Conservation (phyloP, 2,797 vertebrate species). For the Apogon talboti region DNA sequence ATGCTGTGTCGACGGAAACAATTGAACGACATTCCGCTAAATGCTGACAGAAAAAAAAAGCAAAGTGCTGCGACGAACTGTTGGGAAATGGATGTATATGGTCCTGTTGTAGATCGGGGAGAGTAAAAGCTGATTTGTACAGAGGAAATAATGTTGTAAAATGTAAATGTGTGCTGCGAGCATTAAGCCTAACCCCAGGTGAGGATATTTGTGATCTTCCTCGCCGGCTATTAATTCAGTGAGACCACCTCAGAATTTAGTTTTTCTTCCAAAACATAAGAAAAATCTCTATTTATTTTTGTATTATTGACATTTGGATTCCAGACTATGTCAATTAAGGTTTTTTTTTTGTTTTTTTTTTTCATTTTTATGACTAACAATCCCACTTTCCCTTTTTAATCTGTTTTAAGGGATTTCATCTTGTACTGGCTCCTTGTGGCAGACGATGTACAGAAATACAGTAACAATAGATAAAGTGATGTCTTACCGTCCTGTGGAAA, state of each 20-base stretch:
- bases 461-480: conserved; percentile 63
- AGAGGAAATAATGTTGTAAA: conserved; percentile 60
- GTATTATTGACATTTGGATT: conserved; percentile 65
- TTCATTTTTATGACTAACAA: conserved; percentile 60
- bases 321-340: conserved; percentile 42
- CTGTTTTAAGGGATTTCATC: conserved; percentile 44
- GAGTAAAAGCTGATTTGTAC: conserved; percentile 57
- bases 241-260: conserved; percentile 29
- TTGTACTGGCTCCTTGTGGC: conserved; percentile 56
- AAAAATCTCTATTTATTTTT: conserved; percentile 77
- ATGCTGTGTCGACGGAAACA: conserved; percentile 17
- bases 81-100: conserved; percentile 29
- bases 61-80: conserved; percentile 28
- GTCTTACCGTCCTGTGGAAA: conserved; percentile 81
- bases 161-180: conserved; percentile 73
- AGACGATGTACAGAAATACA: conserved; percentile 67
- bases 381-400: conserved; percentile 40
- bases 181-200: conserved; percentile 35
- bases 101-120: conserved; percentile 38
- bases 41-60: conserved; percentile 31
- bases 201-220: conserved; percentile 10
- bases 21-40: conserved; percentile 68
- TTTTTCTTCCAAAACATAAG: conserved; percentile 40
- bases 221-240: conserved; percentile 16
- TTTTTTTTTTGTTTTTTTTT: conserved; percentile 7